Evolutionary conservation across 2,888 invertebrate species (phyloP).

Genomic region (Merodon equestris): DNA sequence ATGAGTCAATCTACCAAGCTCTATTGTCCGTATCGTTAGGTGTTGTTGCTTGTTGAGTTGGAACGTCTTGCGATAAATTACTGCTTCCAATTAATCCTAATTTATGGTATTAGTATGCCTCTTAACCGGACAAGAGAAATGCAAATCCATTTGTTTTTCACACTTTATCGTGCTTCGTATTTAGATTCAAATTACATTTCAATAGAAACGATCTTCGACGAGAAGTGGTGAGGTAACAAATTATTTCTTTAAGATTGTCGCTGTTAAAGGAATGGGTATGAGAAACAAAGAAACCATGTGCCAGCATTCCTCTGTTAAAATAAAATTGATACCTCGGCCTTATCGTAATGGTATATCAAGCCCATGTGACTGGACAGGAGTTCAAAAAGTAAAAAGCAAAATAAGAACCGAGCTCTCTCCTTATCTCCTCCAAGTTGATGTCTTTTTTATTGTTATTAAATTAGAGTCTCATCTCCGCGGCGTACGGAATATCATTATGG

Average conservation of each 20-base stretch:
- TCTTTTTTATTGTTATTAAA: constrained; percentile 32
- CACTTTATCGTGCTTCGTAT: not conserved
- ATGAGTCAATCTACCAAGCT: constrained; percentile 44
- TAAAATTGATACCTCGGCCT: constrained; percentile 15
- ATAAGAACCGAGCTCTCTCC: not conserved
- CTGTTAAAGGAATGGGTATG: constrained; percentile 31
- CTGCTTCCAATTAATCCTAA: constrained; percentile 46
- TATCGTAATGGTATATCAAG: constrained; percentile 39
- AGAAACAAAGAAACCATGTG: constrained; percentile 1
- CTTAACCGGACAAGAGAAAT: constrained; percentile 35
- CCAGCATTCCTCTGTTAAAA: not conserved
- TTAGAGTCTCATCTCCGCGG: not conserved
- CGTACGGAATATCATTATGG: constrained; percentile 18
- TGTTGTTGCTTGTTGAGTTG: too few species aligned
- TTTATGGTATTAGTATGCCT: constrained; percentile 44
- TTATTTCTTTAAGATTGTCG: constrained; percentile 22
- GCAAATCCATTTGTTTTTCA: constrained; percentile 36
- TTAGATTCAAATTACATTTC: not conserved
- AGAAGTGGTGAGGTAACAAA: constrained; percentile 18
- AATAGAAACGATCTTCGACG: constrained; percentile 8
- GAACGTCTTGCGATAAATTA: constrained; percentile 30
- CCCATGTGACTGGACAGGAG: constrained; percentile 9
- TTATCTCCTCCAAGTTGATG: constrained; percentile 6
- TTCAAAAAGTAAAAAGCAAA: not conserved
- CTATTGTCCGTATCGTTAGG: not conserved